Base-by-base conservation (phyloP, 2,888 invertebrate species). In the Nemapogon koenigi region DNA sequence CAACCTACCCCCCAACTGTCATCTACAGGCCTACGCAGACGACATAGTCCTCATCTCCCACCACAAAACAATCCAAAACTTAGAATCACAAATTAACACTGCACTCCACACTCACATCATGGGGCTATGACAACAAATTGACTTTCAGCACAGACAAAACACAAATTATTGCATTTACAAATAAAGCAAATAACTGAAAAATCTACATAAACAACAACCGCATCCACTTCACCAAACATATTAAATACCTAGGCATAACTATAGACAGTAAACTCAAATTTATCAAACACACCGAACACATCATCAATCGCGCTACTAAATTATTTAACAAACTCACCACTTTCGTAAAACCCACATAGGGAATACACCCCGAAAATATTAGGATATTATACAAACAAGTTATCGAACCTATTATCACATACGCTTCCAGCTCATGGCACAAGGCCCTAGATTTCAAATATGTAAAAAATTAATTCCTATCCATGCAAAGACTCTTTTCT, bases 271-370 rank as follows among this genome's bases (percentile, higher is more conserved):
- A 37, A 16, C 19, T 43, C 2, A 30, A 19, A 7, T 45, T 41
- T 8, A 39, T 11, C 3, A 17, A 38, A 35, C 39, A 45, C 16
- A 26, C 13, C 1, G 1, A 31, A 6, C 17, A 41, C 19, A 30
- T 31, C 4, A 15, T 39, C 4, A 13, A 31, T 11, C 43, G 42
- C 25, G 38, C 44, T 2, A 16, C 16, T 3, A 33, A 27, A 17
- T 37, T 43, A 2, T 44, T 35, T 16, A 18, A 41, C 2, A 45
- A 41, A 40, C 31, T 47, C 0, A 33, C 7, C 7, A 28, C 28
- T 1, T 43, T 36, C 16, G 35, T 38, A 3, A 28, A 38, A 19
- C 41, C 45, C 6, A 47, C 47, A 2, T 47, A 45, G 47, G 45
- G 47, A 3, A 18, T 35, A 2, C 44, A 47, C 6, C 38, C 42